Evolutionary conservation across 92 coral and sea anemone genomes (phyloP).

Genomic region (Epizoanthus illoricatus): DNA sequence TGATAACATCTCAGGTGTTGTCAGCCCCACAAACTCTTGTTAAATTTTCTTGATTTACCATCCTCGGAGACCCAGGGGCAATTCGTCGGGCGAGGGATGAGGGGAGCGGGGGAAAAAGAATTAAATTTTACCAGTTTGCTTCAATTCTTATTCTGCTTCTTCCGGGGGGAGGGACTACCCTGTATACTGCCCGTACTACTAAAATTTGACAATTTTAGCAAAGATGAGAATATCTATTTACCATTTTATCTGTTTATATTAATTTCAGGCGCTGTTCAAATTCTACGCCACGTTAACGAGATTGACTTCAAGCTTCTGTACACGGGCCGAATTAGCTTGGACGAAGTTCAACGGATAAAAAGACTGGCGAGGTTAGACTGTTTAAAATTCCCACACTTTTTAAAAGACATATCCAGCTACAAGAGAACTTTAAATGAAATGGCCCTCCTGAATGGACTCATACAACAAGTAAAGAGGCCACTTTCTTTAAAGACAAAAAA

Average conservation of each 20-base stretch:
- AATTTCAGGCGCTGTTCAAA: slow-evolving; percentile 76
- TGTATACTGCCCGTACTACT: no score
- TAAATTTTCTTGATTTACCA: no score
- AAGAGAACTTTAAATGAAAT: slow-evolving; percentile 80
- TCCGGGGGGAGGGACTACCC: no score
- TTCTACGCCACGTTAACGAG: slow-evolving; percentile 89
- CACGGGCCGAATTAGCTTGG: slow-evolving; percentile 87
- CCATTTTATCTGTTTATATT: not conserved
- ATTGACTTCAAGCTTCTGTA: slow-evolving; percentile 90
- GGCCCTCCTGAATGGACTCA: slow-evolving; percentile 80
- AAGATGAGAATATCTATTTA: no score
- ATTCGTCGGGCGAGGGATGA: no score
- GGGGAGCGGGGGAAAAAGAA: no score
- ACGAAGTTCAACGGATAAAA: slow-evolving; percentile 78
- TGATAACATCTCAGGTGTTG: no score
- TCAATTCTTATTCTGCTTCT: no score
- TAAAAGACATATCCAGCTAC: slow-evolving; percentile 68
- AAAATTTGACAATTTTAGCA: no score
- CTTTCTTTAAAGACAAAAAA: slow-evolving; percentile 48
- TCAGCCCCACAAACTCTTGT: no score
- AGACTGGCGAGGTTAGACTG: slow-evolving; percentile 83
- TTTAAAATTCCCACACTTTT: slow-evolving; percentile 79
- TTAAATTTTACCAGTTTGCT: no score
- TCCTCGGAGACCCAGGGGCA: no score
- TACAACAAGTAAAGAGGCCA: slow-evolving; percentile 71